Conservation (phyloP, 1,140 invertebrate species). For the Tribolium castaneum region DNA sequence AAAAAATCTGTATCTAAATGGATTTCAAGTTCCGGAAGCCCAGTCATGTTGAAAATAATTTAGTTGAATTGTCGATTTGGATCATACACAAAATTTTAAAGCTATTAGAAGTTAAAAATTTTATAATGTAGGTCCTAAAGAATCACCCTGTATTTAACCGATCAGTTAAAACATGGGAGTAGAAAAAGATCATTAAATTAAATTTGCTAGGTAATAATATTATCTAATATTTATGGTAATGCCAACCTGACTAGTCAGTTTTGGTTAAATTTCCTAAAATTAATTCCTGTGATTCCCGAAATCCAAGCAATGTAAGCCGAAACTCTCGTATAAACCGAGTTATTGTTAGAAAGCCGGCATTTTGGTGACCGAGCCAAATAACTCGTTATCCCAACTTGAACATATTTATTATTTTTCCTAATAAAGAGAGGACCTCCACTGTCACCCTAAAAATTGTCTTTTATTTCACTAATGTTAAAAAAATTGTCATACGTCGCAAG, state of each 20-base stretch:
- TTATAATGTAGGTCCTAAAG: no score
- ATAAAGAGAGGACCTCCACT: conserved; percentile 60
- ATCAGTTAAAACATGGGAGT: no score
- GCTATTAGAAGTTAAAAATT: no score
- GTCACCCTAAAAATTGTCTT: conserved; percentile 57
- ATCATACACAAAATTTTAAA: no score
- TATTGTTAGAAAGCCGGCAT: conserved; percentile 58
- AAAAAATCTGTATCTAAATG: no score
- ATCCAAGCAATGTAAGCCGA: conserved; percentile 60
- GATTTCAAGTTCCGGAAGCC: no score
- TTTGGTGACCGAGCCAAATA: conserved; percentile 57
- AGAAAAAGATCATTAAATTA: no score
- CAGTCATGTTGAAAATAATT: no score
- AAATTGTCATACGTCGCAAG: conserved; percentile 57
- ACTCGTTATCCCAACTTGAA: conserved; percentile 60
- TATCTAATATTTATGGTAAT: no score
- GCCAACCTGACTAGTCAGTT: background rate
- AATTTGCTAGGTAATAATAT: no score
- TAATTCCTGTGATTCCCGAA: conserved; percentile 54
- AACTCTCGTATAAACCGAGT: conserved; percentile 60
- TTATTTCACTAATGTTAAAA: background rate
- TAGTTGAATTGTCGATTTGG: no score
- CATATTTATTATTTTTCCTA: conserved; percentile 50
- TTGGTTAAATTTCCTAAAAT: conserved; percentile 48
- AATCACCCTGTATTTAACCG: no score